Base-by-base conservation (phyloP, 2,888 invertebrate genomes). In the Protonemura montana region DNA sequence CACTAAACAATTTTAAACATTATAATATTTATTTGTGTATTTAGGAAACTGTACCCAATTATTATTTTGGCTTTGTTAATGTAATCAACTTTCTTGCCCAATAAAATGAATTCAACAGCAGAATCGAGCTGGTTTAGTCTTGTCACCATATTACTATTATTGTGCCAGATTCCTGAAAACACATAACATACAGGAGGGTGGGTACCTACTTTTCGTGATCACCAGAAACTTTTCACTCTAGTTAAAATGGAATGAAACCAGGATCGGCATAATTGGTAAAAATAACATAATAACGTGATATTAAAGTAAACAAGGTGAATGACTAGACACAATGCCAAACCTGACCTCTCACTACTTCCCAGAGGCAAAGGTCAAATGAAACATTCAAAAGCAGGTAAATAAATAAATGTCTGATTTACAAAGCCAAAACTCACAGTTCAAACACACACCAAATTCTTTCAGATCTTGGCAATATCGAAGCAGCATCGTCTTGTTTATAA, bases 211-310 rank as follows among this genome's bases (percentile, higher is more conserved):
- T 59, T 59, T 59, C 27, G 30, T 25, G 81, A 26, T 81, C 81
- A 28, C 81, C 29, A 21, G 81, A 10, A 81, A 1, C 35, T 3
- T 10, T 41, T 59, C 59, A 7, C 6, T 10, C 59, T 59, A 59
- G 59, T 59, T 59, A 59, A 35, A 81, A 81, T 81, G 25, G 30
- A 81, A 81, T 29, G 35, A 30, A 28, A 81, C 81, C 26, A 21
- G 13, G 29, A 81, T 27, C 27, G 81, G 25, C 81, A 3, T 30
- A 81, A 81, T 81, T 21, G 29, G 30, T 81, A 81, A 30, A 81
- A 21, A 30, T 29, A 30, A 81, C 6, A 6, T 81, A 26, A 6
- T 35, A 81, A 81, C 35, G 0, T 81, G 27, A 28, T 5, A 81
- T 81, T 26, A 35, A 29, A 30, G 25, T 30, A 81, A 30, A 81